Evolutionary conservation across 2,888 invertebrate species (phyloP).

Genomic region (Chymomyza fuscimana): DNA sequence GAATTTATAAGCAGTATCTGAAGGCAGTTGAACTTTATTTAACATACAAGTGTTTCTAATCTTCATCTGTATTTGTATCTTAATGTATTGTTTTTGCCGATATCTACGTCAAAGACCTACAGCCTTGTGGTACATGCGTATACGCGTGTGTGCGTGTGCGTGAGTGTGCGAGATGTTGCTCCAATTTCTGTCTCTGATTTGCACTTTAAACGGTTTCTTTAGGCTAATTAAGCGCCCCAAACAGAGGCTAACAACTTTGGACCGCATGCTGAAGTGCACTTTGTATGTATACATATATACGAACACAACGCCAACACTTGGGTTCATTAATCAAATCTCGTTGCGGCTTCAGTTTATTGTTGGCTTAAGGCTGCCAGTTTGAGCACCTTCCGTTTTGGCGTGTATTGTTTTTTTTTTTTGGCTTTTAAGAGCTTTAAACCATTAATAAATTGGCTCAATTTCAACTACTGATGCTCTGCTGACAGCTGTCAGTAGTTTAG

Average conservation of each 20-base stretch:
- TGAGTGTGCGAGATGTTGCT: constrained; percentile 59
- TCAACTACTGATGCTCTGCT: constrained; percentile 22
- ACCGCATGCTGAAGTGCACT: not conserved
- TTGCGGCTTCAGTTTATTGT: constrained; percentile 18
- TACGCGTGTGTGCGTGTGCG: constrained; percentile 42
- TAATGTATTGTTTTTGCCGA: not conserved
- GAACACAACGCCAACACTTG: constrained; percentile 11
- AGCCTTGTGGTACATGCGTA: not conserved
- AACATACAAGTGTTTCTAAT: constrained; percentile 12
- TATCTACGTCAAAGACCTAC: not conserved
- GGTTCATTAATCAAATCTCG: constrained; percentile 46
- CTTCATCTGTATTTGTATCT: not conserved
- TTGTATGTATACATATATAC: not conserved
- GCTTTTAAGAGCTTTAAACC: constrained; percentile 18
- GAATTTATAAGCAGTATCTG: constrained; percentile 47
- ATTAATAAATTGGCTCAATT: constrained; percentile 48
- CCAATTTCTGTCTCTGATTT: constrained; percentile 56
- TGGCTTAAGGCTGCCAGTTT: constrained; percentile 1
- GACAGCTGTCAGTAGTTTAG: constrained; percentile 28
- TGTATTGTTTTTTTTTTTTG: not conserved
- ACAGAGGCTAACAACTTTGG: not conserved
- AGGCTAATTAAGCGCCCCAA: not conserved
- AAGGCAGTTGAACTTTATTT: constrained; percentile 21
- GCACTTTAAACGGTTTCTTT: constrained; percentile 34
- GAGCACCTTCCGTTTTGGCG: constrained; percentile 52